Percentiles rank a stretch among this genome's conserved stretches.
These are phyloP conservation scores for Carpatolechia fugitivella DNA, from an alignment of 2,888 invertebrate species.

Conservation along the genomic window DNA sequence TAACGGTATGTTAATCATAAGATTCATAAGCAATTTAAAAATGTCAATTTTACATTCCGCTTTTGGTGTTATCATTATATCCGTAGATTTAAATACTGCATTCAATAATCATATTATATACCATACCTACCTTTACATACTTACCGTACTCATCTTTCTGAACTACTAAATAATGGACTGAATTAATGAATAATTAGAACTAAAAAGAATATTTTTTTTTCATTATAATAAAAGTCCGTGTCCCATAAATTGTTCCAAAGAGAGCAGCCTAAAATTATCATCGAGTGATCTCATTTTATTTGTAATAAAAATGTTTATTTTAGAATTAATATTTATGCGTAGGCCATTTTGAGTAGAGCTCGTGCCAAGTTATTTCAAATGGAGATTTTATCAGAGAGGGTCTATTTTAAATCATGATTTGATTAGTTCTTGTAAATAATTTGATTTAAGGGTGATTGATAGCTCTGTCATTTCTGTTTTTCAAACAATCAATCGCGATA, in stretches of 20 bases:
- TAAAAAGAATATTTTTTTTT: slow-evolving; percentile 7
- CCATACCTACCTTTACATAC: background rate
- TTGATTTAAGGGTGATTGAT: slow-evolving; percentile 44
- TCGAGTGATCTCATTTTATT: slow-evolving; percentile 78
- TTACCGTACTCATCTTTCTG: background rate
- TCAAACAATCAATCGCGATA: background rate
- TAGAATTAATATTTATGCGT: slow-evolving; percentile 46
- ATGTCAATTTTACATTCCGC: slow-evolving; percentile 63
- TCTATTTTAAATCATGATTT: slow-evolving; percentile 55
- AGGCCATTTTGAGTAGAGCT: slow-evolving; percentile 43
- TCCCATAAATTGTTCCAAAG: slow-evolving; percentile 75
- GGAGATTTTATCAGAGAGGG: slow-evolving; percentile 57
- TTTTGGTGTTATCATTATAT: slow-evolving; percentile 50
- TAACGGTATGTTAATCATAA: background rate
- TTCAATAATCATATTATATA: background rate
- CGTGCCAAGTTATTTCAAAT: slow-evolving; percentile 66
- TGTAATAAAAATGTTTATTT: slow-evolving; percentile 72
- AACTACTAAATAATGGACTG: background rate
- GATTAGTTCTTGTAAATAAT: slow-evolving; percentile 51
- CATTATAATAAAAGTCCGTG: slow-evolving; percentile 44
- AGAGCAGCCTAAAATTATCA: slow-evolving; percentile 77
- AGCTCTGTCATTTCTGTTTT: slow-evolving; percentile 40
- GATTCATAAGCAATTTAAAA: slow-evolving; percentile 11
- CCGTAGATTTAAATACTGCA: slow-evolving; percentile 9
- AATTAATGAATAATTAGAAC: slow-evolving; percentile 7